A percentile compares a stretch with the other conserved stretches of the same genome.
Conservation (phyloP, 2,888 invertebrate species). For the Cartodere bifasciata region DNA sequence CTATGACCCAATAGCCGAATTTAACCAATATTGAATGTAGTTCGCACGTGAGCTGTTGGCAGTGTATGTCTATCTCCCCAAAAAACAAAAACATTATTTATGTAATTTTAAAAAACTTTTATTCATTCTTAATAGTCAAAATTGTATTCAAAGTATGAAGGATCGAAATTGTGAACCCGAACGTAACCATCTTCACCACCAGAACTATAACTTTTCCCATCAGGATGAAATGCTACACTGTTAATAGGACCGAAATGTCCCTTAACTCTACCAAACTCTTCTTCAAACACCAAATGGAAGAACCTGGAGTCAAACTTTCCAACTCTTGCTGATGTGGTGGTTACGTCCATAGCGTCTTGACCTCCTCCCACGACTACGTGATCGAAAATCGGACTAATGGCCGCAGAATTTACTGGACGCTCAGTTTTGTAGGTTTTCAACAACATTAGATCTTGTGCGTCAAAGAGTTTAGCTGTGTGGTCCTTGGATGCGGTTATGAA, state of each 20-base stretch:
- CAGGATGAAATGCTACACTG: slow-evolving; percentile 95
- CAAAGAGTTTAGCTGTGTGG: slow-evolving; percentile 89
- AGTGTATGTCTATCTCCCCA: too few relatives aligned
- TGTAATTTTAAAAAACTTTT: too few relatives aligned
- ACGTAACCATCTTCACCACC: slow-evolving; percentile 99
- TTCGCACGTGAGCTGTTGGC: too few relatives aligned
- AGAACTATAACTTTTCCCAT: slow-evolving; percentile 90
- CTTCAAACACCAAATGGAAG: slow-evolving; percentile 92
- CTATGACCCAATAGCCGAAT: too few relatives aligned
- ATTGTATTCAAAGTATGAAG: slow-evolving; percentile 89
- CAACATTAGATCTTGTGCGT: slow-evolving; percentile 71
- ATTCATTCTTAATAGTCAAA: slow-evolving; percentile 70
- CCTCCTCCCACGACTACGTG: slow-evolving; percentile 98
- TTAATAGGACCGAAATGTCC: slow-evolving; percentile 99
- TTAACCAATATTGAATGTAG: too few relatives aligned
- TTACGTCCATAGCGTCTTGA: slow-evolving; percentile 99
- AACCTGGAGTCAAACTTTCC: slow-evolving; percentile 95
- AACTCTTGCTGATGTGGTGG: slow-evolving; percentile 82
- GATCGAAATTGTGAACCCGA: slow-evolving; percentile 90
- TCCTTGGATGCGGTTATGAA: slow-evolving; percentile 97
- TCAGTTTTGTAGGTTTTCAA: slow-evolving; percentile 96
- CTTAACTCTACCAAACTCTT: slow-evolving; percentile 94
- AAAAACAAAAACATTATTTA: too few relatives aligned
- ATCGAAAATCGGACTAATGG: slow-evolving; percentile 88
- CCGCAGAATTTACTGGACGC: slow-evolving; percentile 94